Percentiles rank a stretch among this genome's conserved stretches.
Conservation (phyloP, 2,113 vertebrate genomes). For the Phylloscopus whistleri region DNA sequence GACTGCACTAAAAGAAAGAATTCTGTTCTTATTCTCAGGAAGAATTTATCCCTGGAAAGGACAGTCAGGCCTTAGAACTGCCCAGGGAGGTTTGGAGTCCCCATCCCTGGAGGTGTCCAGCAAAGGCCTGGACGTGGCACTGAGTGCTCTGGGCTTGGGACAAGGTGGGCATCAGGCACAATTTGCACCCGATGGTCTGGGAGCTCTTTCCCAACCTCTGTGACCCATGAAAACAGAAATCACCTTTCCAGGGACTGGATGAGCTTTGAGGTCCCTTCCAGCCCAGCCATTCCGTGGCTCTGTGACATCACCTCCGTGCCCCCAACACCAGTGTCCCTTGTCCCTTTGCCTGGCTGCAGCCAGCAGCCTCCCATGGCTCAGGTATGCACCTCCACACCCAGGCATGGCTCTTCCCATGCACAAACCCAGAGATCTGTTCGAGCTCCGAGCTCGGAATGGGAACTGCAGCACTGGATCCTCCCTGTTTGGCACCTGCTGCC, state of each 20-base stretch:
- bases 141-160: no score
- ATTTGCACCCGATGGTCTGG: no score
- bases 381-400: neutral
- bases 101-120: neutral
- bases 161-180: no score
- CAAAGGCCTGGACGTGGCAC: neutral
- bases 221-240: no score
- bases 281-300: neutral
- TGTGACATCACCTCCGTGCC: neutral
- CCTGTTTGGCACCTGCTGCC: neutral
- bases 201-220: no score
- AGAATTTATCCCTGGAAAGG: neutral
- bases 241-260: no score
- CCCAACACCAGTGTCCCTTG: neutral
- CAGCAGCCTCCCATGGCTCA: neutral
- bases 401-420: accelerated
- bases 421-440: no score
- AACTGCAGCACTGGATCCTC: accelerated
- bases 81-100: neutral
- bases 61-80: neutral
- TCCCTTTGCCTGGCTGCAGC: neutral
- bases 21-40: neutral
- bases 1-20: neutral
- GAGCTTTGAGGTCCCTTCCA: no score
- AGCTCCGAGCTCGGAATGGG: accelerated